A percentile compares a stretch with the other conserved stretches of the same genome.
These are phyloP conservation scores for Salpingus planirostris DNA, from an alignment of 2,888 invertebrate species.

Conservation along the genomic window DNA sequence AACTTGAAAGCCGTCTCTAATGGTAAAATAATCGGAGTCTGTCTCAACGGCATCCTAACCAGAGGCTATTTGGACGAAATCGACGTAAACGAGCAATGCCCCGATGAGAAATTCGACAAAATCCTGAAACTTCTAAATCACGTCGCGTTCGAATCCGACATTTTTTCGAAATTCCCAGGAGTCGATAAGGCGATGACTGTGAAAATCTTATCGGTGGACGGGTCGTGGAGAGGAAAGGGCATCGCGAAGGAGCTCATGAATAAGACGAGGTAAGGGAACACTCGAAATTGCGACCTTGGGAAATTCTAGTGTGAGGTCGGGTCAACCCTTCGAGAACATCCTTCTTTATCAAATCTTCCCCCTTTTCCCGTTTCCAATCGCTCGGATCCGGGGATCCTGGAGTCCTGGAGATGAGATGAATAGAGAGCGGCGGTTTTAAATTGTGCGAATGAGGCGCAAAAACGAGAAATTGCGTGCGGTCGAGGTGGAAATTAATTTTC, in stretches of 20 bases:
- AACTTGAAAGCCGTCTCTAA: slow-evolving; percentile 55
- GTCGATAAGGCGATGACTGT: slow-evolving; percentile 50
- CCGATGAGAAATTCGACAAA: slow-evolving; percentile 55
- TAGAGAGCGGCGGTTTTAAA: too few relatives aligned
- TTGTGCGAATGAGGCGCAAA: too few relatives aligned
- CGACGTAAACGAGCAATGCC: slow-evolving; percentile 45
- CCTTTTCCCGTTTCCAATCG: too few relatives aligned
- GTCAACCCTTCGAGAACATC: too few relatives aligned
- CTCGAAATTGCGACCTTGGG: too few relatives aligned
- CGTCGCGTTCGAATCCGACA: slow-evolving; percentile 48
- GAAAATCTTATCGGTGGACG: slow-evolving; percentile 59
- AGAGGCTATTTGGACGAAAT: slow-evolving; percentile 29
- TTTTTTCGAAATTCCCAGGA: slow-evolving; percentile 50
- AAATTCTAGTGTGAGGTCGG: too few relatives aligned
- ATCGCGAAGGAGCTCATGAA: slow-evolving; percentile 55
- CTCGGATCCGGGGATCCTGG: too few relatives aligned
- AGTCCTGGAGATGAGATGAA: too few relatives aligned
- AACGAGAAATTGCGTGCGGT: too few relatives aligned
- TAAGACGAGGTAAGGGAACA: slow-evolving; percentile 50
- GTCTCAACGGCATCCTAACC: slow-evolving; percentile 30
- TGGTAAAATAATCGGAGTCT: slow-evolving; percentile 46
- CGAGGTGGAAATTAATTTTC: too few relatives aligned
- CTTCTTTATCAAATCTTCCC: too few relatives aligned
- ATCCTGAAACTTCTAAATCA: slow-evolving; percentile 52
- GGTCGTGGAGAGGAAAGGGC: slow-evolving; percentile 55